Percentiles rank a stretch among this genome's conserved stretches.
These are phyloP conservation scores for Campylomormyrus numenius DNA, from an alignment of 2,113 vertebrate genomes.

Conservation along the genomic window DNA sequence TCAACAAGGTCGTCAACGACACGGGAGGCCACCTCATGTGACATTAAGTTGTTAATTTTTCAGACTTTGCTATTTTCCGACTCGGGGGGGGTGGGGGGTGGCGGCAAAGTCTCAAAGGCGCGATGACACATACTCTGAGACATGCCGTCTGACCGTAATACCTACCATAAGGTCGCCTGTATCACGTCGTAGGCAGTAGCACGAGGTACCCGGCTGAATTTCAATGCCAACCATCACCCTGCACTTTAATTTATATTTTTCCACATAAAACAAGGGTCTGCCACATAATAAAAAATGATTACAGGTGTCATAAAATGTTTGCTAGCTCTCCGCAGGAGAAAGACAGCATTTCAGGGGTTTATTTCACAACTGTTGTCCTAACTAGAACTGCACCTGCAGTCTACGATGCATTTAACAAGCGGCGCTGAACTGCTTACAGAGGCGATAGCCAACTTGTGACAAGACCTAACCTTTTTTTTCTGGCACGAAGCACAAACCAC, in stretches of 20 bases:
- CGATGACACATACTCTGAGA: background rate
- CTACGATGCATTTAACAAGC: background rate
- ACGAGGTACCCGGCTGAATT: background rate
- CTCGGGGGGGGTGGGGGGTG: constrained; percentile 19
- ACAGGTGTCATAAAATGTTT: constrained; percentile 5
- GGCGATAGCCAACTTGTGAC: background rate
- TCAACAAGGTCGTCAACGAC: constrained; percentile 28
- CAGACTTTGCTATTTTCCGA: constrained; percentile 40
- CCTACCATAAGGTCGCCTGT: background rate
- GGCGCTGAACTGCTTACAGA: background rate
- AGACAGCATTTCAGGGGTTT: background rate
- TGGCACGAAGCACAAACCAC: background rate
- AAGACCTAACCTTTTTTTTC: background rate
- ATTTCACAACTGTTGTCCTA: constrained; percentile 3
- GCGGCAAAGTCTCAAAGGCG: background rate
- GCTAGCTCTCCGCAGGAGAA: background rate
- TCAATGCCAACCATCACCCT: background rate
- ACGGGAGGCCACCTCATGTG: constrained; percentile 34
- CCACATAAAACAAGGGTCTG: background rate
- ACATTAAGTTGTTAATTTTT: constrained; percentile 39
- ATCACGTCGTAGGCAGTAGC: background rate
- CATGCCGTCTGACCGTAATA: background rate
- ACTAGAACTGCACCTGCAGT: background rate
- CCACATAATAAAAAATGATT: background rate
- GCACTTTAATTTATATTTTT: background rate